Conservation (phyloP, 2,797 vertebrate species). For the Hoplostethus mediterraneus region DNA sequence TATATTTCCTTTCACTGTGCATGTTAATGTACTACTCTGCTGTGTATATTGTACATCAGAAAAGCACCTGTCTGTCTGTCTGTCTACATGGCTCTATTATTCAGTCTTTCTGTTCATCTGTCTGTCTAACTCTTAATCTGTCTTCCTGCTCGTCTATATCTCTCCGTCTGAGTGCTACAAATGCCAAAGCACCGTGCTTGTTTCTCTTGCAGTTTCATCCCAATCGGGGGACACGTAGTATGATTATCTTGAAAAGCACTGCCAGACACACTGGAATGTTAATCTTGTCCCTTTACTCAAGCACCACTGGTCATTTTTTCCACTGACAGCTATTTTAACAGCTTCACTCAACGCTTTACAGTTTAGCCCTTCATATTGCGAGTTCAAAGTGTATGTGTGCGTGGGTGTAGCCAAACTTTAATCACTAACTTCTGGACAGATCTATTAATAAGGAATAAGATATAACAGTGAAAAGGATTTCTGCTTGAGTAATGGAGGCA, state of each 20-base stretch:
- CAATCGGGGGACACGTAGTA: slow-evolving; percentile 36
- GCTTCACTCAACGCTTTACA: too few species aligned
- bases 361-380: too few species aligned
- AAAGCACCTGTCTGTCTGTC: background rate
- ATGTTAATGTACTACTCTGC: background rate
- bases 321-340: background rate
- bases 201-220: slow-evolving; percentile 27
- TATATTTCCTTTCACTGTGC: slow-evolving; percentile 22
- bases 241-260: slow-evolving; percentile 62
- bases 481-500: background rate
- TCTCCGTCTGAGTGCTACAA: too few species aligned
- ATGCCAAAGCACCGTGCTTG: slow-evolving; percentile 17
- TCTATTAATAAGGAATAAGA: too few species aligned
- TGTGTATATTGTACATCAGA: slow-evolving; percentile 30
- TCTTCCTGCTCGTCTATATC: slow-evolving; percentile 2
- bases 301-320: background rate
- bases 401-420: background rate
- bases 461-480: too few species aligned
- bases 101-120: slow-evolving; percentile 35
- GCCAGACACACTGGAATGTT: slow-evolving; percentile 52
- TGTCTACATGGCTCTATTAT: slow-evolving; percentile 19
- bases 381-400: background rate
- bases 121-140: slow-evolving; percentile 37
- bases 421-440: too few species aligned
- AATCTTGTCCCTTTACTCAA: slow-evolving; percentile 38